phyloP scores from a whole-genome alignment of 2,888 invertebrate genomes.

The Silvanus unidentatus region DNA sequence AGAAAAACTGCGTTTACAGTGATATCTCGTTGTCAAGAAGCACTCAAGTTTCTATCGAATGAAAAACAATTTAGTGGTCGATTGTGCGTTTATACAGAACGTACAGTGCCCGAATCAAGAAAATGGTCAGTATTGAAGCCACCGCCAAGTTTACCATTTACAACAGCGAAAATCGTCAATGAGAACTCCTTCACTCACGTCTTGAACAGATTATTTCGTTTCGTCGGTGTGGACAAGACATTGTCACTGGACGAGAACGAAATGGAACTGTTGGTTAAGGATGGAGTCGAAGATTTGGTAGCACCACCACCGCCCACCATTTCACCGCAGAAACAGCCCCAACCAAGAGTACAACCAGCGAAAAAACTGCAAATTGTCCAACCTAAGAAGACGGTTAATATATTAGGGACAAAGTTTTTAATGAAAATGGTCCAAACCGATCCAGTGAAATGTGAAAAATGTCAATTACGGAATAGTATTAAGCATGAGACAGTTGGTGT shows the following conservation, averaged over 20 bases:
- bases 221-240: constrained; percentile 9
- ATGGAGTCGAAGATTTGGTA: too few relatives aligned
- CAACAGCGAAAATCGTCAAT: constrained; percentile 17
- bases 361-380: neutral
- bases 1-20: constrained; percentile 37
- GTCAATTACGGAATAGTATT: constrained; percentile 33
- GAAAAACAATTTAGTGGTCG: constrained; percentile 33
- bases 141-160: constrained; percentile 25
- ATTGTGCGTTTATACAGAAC: constrained; percentile 26
- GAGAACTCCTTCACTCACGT: constrained; percentile 16
- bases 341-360: neutral
- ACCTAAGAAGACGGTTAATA: neutral
- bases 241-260: constrained; percentile 8
- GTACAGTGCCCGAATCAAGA: constrained; percentile 17
- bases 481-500: constrained; percentile 23
- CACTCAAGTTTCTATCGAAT: constrained; percentile 35
- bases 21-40: constrained; percentile 44
- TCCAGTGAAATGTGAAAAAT: constrained; percentile 30
- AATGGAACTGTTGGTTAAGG: neutral
- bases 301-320: constrained; percentile 7
- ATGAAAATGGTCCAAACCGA: constrained; percentile 34
- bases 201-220: constrained; percentile 8
- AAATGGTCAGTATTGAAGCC: constrained; percentile 26
- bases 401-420: constrained; percentile 7
- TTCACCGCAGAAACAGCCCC: neutral